Conservation (phyloP, 2,797 vertebrate species). For the Sorex maritimensis region DNA sequence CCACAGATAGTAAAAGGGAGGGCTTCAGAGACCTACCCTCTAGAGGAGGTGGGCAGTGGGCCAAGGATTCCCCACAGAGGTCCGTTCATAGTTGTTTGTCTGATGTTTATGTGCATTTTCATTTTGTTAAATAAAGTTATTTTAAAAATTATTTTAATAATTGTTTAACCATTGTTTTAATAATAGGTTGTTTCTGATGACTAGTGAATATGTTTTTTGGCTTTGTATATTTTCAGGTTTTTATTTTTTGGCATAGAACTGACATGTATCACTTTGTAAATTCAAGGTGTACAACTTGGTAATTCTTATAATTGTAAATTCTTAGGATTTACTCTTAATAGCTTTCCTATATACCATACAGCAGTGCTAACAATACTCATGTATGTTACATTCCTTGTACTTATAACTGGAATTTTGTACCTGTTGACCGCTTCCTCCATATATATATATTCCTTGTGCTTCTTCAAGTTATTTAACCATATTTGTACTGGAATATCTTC, state of each 20-base stretch:
- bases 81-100: too few relatives aligned
- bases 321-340: not conserved
- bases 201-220: not conserved
- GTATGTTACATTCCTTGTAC: not conserved
- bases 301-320: not conserved
- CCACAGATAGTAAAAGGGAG: too few relatives aligned
- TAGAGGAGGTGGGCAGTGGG: too few relatives aligned
- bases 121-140: conserved; percentile 10
- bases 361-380: not conserved
- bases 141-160: conserved; percentile 12
- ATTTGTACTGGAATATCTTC: not conserved
- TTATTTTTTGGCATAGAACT: not conserved
- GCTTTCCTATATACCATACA: not conserved
- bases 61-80: too few relatives aligned
- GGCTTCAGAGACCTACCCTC: too few relatives aligned
- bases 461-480: not conserved
- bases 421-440: not conserved
- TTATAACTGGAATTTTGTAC: not conserved
- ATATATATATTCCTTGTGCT: not conserved
- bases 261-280: too few relatives aligned
- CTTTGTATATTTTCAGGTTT: conserved; percentile 6
- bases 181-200: too few relatives aligned
- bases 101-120: too few relatives aligned
- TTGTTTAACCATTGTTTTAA: not conserved
- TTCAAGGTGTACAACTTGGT: not conserved